Percentiles rank a stretch among this genome's conserved stretches.
phyloP scores from a whole-genome alignment of 2,113 vertebrate species.

The human (Homo sapiens) region DNA sequence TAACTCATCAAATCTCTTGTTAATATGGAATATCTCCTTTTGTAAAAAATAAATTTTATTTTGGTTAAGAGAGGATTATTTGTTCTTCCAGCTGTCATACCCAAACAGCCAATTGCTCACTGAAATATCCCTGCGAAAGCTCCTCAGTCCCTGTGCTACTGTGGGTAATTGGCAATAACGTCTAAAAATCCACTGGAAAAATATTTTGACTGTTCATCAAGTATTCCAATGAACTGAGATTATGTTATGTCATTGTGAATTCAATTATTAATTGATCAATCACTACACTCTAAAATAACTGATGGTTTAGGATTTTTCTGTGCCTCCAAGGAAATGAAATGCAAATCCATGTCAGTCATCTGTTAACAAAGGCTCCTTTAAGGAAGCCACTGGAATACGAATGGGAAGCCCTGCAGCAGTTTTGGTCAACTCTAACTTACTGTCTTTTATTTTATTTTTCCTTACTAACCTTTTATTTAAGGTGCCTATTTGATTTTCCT shows the following conservation, averaged over 20 bases:
- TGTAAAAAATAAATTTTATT: not conserved
- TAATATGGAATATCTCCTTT: not conserved
- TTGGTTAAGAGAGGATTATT: not conserved
- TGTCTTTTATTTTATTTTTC: constrained; percentile 29
- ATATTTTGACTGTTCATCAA: constrained; percentile 24
- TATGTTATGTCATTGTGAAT: constrained; percentile 43
- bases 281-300: constrained; percentile 35
- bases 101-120: not conserved
- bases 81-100: not conserved
- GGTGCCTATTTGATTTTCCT: constrained; percentile 35
- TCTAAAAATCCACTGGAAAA: constrained; percentile 41
- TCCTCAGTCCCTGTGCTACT: not conserved
- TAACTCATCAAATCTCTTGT: not conserved
- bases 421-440: not conserved
- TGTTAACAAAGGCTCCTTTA: constrained; percentile 43
- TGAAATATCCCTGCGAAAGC: not conserved
- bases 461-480: constrained; percentile 38
- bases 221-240: constrained; percentile 32
- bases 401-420: not conserved
- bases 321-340: constrained; percentile 68
- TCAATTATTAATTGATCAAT: constrained; percentile 72
- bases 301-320: constrained; percentile 54
- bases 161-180: not conserved
- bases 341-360: constrained; percentile 60
- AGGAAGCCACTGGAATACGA: constrained; percentile 15